Conservation (phyloP, 2,888 invertebrate genomes). For the Ectobius pallidus region DNA sequence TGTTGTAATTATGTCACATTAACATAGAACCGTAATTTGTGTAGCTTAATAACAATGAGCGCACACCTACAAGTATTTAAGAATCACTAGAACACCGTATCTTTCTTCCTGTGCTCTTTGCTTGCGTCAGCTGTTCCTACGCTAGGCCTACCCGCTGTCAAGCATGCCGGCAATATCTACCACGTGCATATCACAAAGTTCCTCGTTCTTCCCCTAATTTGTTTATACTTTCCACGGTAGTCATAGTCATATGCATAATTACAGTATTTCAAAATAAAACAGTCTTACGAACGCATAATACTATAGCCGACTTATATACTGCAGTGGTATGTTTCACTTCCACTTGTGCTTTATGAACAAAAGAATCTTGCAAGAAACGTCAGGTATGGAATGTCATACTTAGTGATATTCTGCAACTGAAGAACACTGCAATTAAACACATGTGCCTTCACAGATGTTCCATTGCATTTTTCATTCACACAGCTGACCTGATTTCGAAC, state of each 20-base stretch:
- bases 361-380: too few species aligned
- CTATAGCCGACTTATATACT: too few species aligned
- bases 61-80: neutral
- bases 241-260: too few species aligned
- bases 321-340: too few species aligned
- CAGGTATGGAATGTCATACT: too few species aligned
- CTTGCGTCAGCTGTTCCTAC: neutral
- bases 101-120: neutral
- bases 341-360: too few species aligned
- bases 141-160: neutral
- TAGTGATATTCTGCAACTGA: too few species aligned
- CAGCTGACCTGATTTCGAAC: neutral
- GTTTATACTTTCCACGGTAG: neutral
- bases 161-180: neutral
- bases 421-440: too few species aligned
- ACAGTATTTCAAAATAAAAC: neutral
- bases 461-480: neutral
- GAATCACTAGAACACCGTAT: neutral
- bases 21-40: too few species aligned
- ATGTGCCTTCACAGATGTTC: neutral
- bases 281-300: neutral
- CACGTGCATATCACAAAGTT: neutral
- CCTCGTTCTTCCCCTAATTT: neutral
- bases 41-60: neutral
- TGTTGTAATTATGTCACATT: neutral